Conservation (phyloP, 1,140 invertebrate genomes). For the Neodiprion virginianus region DNA sequence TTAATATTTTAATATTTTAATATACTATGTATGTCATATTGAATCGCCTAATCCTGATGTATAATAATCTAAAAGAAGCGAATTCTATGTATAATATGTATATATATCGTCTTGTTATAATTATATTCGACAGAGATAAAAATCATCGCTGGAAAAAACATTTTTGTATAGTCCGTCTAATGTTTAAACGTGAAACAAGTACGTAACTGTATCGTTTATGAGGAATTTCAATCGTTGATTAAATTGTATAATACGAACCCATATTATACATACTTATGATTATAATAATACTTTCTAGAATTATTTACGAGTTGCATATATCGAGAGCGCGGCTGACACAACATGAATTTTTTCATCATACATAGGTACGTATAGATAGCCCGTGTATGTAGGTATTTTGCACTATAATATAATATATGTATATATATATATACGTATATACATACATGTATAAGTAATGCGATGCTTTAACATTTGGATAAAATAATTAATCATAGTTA, state of each 20-base stretch:
- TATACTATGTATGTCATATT: background rate
- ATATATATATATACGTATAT: slow-evolving; percentile 21
- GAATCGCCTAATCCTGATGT: background rate
- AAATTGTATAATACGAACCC: background rate
- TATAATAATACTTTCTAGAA: background rate
- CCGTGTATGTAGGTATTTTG: background rate
- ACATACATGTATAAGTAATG: slow-evolving; percentile 18
- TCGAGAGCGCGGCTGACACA: background rate
- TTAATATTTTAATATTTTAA: background rate
- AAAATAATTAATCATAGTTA: background rate
- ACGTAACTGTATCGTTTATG: background rate
- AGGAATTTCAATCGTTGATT: background rate
- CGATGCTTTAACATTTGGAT: slow-evolving; percentile 29
- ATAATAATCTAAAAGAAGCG: slow-evolving; percentile 5
- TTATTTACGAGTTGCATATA: slow-evolving; percentile 9
- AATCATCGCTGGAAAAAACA: background rate
- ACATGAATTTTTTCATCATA: background rate
- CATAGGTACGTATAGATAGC: slow-evolving; percentile 23
- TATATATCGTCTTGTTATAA: background rate
- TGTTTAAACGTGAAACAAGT: too few species aligned
- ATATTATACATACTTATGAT: background rate
- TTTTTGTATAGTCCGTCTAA: background rate
- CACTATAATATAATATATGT: slow-evolving; percentile 23
- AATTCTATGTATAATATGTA: background rate
- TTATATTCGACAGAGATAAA: background rate